Conservation (phyloP, 2,113 vertebrate genomes). For the Gambusia affinis region DNA sequence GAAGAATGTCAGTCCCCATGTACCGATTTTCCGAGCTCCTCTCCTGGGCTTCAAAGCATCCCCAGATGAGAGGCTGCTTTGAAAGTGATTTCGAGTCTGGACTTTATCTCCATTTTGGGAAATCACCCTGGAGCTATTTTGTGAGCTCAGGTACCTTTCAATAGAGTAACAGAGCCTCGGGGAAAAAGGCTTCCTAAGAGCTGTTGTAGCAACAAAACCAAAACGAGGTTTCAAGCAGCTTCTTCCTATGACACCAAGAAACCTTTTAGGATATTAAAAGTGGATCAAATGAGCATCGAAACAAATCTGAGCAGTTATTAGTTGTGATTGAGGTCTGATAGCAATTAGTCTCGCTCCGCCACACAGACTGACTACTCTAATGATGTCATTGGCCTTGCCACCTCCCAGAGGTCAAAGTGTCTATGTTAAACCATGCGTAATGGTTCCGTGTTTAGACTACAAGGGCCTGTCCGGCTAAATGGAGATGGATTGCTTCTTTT, state of each 20-base stretch:
- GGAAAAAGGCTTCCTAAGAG: constrained; percentile 69
- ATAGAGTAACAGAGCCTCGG: constrained; percentile 66
- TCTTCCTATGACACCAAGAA: constrained; percentile 47
- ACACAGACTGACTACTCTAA: constrained; percentile 72
- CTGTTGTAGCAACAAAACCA: constrained; percentile 43
- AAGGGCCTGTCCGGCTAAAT: constrained; percentile 75
- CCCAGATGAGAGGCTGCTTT: constrained; percentile 66
- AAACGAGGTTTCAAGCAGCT: constrained; percentile 49
- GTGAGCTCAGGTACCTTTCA: constrained; percentile 76
- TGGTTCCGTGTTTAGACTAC: constrained; percentile 80
- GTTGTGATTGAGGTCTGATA: constrained; percentile 77
- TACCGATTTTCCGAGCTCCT: constrained; percentile 38
- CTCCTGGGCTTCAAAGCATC: constrained; percentile 71
- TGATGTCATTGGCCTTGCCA: constrained; percentile 80
- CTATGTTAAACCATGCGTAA: constrained; percentile 79
- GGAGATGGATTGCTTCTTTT: constrained; percentile 79
- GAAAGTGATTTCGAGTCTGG: constrained; percentile 74
- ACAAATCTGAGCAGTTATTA: constrained; percentile 76
- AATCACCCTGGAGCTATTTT: constrained; percentile 75
- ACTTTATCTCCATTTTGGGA: constrained; percentile 73
- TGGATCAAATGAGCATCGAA: constrained; percentile 68
- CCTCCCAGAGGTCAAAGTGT: constrained; percentile 76
- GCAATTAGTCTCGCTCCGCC: constrained; percentile 71
- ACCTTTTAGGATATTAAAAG: constrained; percentile 61
- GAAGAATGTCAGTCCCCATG: constrained; percentile 49